Conservation (phyloP, 2,888 invertebrate genomes). For the Rhamnusium bicolor region DNA sequence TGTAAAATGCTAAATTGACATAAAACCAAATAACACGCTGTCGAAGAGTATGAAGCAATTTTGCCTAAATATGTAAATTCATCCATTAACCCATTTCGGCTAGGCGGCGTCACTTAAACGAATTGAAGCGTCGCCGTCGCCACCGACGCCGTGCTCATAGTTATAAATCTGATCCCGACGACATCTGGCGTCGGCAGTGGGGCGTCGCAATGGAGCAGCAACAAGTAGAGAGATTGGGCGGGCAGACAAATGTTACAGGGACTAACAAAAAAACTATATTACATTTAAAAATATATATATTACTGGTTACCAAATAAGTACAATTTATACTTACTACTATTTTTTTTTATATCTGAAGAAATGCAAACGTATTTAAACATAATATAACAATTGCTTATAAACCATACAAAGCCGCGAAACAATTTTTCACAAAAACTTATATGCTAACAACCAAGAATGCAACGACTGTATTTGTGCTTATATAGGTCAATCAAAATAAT, state of each 20-base stretch:
- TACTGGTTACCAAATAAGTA: too few relatives aligned
- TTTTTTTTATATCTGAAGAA: too few relatives aligned
- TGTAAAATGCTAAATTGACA: constrained; percentile 43
- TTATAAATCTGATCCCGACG: constrained; percentile 31
- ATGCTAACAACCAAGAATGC: too few relatives aligned
- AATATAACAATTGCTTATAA: too few relatives aligned
- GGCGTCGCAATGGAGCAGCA: constrained; percentile 20
- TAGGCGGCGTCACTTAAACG: constrained; percentile 31
- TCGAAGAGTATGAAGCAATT: constrained; percentile 35
- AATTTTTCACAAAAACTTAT: too few relatives aligned
- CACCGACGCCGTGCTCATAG: constrained; percentile 24
- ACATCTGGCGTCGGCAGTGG: constrained; percentile 33
- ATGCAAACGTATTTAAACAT: too few relatives aligned
- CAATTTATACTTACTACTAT: too few relatives aligned
- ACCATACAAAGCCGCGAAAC: too few relatives aligned
- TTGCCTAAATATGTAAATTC: constrained; percentile 37
- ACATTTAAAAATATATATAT: too few relatives aligned
- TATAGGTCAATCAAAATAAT: too few relatives aligned
- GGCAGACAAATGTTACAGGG: not conserved
- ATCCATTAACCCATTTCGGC: constrained; percentile 31
- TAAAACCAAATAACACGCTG: constrained; percentile 41
- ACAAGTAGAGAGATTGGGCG: constrained; percentile 8
- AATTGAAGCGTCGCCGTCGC: constrained; percentile 34
- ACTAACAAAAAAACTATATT: not conserved
- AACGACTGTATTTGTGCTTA: too few relatives aligned